phyloP scores from a whole-genome alignment of 2,888 invertebrate genomes.

The Taphrorychus bicolor region DNA sequence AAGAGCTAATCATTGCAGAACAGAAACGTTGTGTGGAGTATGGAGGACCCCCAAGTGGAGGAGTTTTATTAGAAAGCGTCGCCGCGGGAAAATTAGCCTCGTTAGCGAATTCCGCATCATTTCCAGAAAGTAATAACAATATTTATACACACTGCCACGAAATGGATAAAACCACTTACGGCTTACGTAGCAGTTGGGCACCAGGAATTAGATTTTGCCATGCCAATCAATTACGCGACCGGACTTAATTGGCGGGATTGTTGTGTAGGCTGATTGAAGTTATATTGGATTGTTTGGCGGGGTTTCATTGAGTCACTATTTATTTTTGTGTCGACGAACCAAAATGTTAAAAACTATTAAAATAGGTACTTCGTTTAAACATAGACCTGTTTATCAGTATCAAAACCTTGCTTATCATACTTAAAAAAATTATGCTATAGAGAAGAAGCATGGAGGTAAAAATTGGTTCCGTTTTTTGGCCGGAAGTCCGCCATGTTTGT shows the following conservation, averaged over 20 bases:
- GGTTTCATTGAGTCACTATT: too few species aligned
- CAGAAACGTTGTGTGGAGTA: neutral
- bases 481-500: too few species aligned
- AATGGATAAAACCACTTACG: neutral
- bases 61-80: constrained; percentile 15
- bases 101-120: constrained; percentile 12
- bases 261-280: neutral
- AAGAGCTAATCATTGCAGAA: neutral
- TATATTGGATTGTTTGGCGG: neutral
- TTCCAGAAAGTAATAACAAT: constrained; percentile 20
- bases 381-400: too few species aligned
- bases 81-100: constrained; percentile 20
- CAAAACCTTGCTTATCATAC: too few species aligned
- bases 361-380: too few species aligned
- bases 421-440: too few species aligned
- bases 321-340: too few species aligned
- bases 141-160: neutral
- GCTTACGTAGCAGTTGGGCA: neutral
- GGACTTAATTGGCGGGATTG: neutral
- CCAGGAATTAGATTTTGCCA: neutral
- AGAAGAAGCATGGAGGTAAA: too few species aligned
- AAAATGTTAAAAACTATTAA: too few species aligned
- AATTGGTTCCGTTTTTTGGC: too few species aligned
- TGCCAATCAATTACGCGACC: neutral
- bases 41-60: constrained; percentile 5